These are phyloP conservation scores for Parauchenoglanis punctatus DNA, from an alignment of 2,797 vertebrate genomes.

Conservation along the genomic window DNA sequence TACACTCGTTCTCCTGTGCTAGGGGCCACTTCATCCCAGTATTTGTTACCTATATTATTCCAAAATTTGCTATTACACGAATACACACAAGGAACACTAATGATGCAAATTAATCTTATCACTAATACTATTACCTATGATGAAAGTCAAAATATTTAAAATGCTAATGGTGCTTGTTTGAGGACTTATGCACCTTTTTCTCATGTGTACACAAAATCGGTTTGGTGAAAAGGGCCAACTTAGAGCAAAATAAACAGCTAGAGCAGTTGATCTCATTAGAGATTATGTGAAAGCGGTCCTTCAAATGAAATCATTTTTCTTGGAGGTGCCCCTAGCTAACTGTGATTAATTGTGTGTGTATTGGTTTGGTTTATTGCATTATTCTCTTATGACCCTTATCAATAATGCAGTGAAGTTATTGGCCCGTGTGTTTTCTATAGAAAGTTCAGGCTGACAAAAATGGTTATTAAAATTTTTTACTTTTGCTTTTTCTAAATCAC, in stretches of 20 bases:
- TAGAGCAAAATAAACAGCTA: conserved; percentile 59
- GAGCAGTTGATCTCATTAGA: conserved; percentile 69
- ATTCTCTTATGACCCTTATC: conserved; percentile 65
- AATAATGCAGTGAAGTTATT: conserved; percentile 55
- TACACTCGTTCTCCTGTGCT: conserved; percentile 22
- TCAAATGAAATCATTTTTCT: conserved; percentile 75
- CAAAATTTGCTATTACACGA: conserved; percentile 4
- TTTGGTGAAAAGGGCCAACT: conserved; percentile 60
- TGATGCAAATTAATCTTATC: neutral
- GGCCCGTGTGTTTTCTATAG: conserved; percentile 28
- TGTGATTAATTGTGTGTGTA: conserved; percentile 74
- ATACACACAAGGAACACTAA: conserved; percentile 1
- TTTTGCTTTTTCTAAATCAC: conserved; percentile 46
- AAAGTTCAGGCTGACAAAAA: conserved; percentile 41
- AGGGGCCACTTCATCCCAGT: conserved; percentile 16
- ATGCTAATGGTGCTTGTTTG: conserved; percentile 37
- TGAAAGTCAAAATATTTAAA: conserved; percentile 11
- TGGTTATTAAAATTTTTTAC: conserved; percentile 47
- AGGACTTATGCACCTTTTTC: conserved; percentile 41
- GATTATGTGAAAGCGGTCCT: conserved; percentile 63
- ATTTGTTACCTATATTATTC: neutral
- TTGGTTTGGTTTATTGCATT: conserved; percentile 70
- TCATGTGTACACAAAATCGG: conserved; percentile 28
- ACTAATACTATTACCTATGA: neutral
- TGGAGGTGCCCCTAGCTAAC: conserved; percentile 65